Conservation (phyloP, 2,113 vertebrate genomes). For the Phoxinus phoxinus region DNA sequence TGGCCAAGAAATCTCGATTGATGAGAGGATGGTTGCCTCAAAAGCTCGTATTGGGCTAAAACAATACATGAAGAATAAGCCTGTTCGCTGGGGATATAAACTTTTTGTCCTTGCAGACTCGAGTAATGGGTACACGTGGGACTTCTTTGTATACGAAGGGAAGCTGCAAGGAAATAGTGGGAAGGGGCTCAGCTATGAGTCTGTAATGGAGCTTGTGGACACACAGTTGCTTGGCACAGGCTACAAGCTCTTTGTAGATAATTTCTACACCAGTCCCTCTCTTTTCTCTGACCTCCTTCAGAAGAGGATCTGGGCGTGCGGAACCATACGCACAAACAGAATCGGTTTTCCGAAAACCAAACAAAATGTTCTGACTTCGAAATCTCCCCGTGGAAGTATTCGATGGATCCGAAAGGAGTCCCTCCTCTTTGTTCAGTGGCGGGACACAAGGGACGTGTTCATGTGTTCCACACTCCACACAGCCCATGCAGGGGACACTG, state of each 20-base stretch:
- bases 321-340: background rate
- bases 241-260: background rate
- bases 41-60: background rate
- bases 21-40: background rate
- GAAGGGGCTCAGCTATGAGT: background rate
- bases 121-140: background rate
- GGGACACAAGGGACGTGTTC: background rate
- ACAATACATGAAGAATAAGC: background rate
- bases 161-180: background rate
- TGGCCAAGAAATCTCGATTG: background rate
- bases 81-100: background rate
- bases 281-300: background rate
- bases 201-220: background rate
- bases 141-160: background rate
- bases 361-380: background rate
- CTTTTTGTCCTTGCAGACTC: background rate
- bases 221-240: background rate
- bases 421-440: conserved; percentile 3
- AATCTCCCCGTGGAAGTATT: background rate
- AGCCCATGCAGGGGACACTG: background rate
- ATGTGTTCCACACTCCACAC: background rate
- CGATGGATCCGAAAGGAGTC: background rate
- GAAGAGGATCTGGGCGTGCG: background rate
- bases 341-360: background rate
- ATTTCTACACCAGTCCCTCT: background rate